phyloP scores from a whole-genome alignment of 2,888 invertebrate species.

The Allygus modestus region DNA sequence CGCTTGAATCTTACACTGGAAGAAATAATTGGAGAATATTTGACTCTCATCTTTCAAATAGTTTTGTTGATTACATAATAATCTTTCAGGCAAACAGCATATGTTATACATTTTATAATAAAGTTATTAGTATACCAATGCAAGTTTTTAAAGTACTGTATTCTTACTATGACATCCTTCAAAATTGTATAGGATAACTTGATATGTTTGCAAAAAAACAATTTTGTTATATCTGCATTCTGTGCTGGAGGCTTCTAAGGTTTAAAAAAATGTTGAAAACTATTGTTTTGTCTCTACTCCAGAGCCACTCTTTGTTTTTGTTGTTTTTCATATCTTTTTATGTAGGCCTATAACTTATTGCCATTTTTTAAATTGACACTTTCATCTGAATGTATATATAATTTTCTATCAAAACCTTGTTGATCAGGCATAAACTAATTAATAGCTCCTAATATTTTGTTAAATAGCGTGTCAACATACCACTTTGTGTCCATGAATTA shows the following conservation, averaged over 20 bases:
- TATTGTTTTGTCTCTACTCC: too few relatives aligned
- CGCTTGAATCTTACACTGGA: not conserved
- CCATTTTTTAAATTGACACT: too few relatives aligned
- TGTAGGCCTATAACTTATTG: too few relatives aligned
- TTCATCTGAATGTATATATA: too few relatives aligned
- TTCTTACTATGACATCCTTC: not conserved
- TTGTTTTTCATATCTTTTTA: too few relatives aligned
- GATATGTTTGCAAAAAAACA: not conserved
- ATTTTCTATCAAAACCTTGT: too few relatives aligned
- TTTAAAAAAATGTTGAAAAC: too few relatives aligned
- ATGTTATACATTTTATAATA: constrained; percentile 11
- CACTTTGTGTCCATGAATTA: too few relatives aligned
- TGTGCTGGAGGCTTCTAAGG: not conserved
- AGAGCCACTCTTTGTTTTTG: too few relatives aligned
- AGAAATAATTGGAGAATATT: constrained; percentile 6
- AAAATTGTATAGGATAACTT: not conserved
- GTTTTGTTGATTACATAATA: not conserved
- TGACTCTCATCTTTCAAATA: not conserved
- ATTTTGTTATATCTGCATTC: not conserved
- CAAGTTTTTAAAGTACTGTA: not conserved
- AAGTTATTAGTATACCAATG: constrained; percentile 1
- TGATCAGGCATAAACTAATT: too few relatives aligned
- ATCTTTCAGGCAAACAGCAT: not conserved
- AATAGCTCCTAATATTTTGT: too few relatives aligned
- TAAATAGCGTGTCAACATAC: too few relatives aligned